These are phyloP conservation scores for Pseudomyrmex dendroicus DNA, from an alignment of 1,140 invertebrate species.

Conservation along the genomic window DNA sequence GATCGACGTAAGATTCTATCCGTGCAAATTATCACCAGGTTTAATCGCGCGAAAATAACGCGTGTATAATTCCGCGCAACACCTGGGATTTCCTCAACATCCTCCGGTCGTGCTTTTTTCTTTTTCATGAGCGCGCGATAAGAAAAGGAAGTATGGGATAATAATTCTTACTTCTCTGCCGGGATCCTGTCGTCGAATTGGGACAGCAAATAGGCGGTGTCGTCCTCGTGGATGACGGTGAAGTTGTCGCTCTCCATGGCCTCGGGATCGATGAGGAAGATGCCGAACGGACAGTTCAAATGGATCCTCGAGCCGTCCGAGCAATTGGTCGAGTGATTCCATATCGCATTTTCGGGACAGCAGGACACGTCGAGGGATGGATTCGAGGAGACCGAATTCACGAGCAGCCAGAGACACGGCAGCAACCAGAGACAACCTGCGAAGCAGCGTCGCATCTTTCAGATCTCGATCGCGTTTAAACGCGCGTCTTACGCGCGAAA, in stretches of 20 bases:
- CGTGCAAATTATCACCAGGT: neutral
- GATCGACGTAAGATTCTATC: neutral
- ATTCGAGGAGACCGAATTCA: conserved; percentile 9
- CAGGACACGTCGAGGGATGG: conserved; percentile 58
- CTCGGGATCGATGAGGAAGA: conserved; percentile 61
- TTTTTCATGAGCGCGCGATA: neutral
- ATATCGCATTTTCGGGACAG: conserved; percentile 49
- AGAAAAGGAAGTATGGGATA: neutral
- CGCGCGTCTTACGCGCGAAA: too few species aligned
- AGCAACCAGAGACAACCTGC: conserved; percentile 41
- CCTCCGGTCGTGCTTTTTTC: neutral
- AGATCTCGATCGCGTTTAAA: too few species aligned
- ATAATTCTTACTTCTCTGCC: conserved; percentile 49
- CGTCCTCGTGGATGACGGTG: conserved; percentile 37
- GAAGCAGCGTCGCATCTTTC: neutral
- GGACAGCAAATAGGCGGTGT: conserved; percentile 40
- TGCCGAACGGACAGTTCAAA: conserved; percentile 60
- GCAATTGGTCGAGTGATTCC: conserved; percentile 63
- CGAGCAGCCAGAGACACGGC: conserved; percentile 42
- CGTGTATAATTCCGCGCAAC: neutral
- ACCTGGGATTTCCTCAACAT: conserved; percentile 9
- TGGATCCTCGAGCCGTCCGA: conserved; percentile 65
- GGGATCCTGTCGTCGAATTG: conserved; percentile 6
- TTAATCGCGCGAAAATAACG: conserved; percentile 7
- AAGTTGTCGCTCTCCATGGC: conserved; percentile 55